Percentiles rank a stretch among this genome's conserved stretches.
Evolutionary conservation across 2,888 invertebrate species (phyloP).

Genomic region (Caenorhabditis plicata): DNA sequence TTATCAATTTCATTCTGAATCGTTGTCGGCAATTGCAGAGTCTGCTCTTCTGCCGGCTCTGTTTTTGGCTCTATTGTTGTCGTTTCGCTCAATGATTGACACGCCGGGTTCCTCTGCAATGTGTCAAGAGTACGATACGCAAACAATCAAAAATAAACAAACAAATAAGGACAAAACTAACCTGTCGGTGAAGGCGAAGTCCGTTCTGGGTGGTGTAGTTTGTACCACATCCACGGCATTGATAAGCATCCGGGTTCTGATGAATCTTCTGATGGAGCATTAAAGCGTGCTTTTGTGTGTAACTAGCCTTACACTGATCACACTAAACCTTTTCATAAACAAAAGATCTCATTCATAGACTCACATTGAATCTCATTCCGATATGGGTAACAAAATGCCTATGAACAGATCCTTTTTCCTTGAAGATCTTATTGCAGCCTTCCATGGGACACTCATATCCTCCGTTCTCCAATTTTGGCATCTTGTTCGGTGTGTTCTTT

Average conservation of each 20-base stretch:
- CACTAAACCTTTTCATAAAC: slow-evolving; percentile 10
- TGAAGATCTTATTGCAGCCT: slow-evolving; percentile 30
- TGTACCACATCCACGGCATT: slow-evolving; percentile 28
- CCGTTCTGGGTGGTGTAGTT: slow-evolving; percentile 34
- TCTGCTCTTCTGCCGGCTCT: too few relatives aligned
- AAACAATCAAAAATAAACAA: background rate
- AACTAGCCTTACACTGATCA: slow-evolving; percentile 28
- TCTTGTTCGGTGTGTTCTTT: slow-evolving; percentile 25
- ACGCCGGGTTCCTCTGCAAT: too few relatives aligned
- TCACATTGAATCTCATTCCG: slow-evolving; percentile 33
- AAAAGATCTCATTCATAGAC: background rate
- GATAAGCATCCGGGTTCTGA: slow-evolving; percentile 31
- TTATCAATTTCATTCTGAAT: too few relatives aligned
- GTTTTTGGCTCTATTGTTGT: too few relatives aligned
- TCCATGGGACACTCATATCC: slow-evolving; percentile 33
- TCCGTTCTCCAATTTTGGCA: slow-evolving; percentile 25
- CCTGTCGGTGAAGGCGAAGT: slow-evolving; percentile 23
- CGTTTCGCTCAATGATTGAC: too few relatives aligned
- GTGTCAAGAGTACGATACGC: too few relatives aligned
- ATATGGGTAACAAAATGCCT: slow-evolving; percentile 31
- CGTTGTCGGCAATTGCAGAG: too few relatives aligned
- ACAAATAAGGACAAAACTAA: background rate
- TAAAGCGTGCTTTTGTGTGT: slow-evolving; percentile 29
- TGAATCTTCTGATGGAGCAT: slow-evolving; percentile 34
- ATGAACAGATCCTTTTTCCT: slow-evolving; percentile 33